These are phyloP conservation scores for Heliocidaris erythrogramma DNA, from an alignment of 35 echinoderm and acorn worm species.

Conservation along the genomic window DNA sequence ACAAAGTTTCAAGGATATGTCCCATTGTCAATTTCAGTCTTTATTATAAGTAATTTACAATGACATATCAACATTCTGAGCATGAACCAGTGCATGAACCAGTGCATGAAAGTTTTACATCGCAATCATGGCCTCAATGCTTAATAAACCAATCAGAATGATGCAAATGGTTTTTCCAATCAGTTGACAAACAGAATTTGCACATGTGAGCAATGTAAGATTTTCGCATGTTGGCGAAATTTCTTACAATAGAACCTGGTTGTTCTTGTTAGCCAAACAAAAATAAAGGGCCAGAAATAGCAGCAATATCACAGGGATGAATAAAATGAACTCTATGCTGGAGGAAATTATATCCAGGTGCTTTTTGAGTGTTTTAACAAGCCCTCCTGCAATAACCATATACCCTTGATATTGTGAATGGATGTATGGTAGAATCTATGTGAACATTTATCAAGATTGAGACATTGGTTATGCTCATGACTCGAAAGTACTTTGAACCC, in stretches of 20 bases:
- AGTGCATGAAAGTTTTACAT: not conserved
- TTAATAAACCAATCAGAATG: not conserved
- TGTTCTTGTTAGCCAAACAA: not conserved
- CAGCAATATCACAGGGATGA: not conserved
- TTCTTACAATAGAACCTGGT: not conserved
- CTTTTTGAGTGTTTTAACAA: constrained; percentile 13
- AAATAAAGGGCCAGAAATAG: not conserved
- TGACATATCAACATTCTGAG: not conserved
- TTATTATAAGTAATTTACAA: not conserved
- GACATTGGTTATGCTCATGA: constrained; percentile 34
- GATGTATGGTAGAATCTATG: not conserved
- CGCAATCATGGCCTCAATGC: not conserved
- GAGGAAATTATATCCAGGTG: not conserved
- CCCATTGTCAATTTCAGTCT: not conserved
- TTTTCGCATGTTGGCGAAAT: not conserved
- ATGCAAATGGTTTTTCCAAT: not conserved
- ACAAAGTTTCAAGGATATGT: constrained; percentile 30
- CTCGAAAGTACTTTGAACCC: constrained; percentile 40
- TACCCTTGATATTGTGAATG: constrained; percentile 26
- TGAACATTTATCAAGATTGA: constrained; percentile 38
- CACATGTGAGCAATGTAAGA: not conserved
- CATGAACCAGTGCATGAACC: not conserved
- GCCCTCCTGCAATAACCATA: not conserved
- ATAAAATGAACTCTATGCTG: not conserved
- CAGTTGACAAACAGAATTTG: not conserved